Conservation (phyloP, 1,140 invertebrate genomes). For the Charaxes varanes region DNA sequence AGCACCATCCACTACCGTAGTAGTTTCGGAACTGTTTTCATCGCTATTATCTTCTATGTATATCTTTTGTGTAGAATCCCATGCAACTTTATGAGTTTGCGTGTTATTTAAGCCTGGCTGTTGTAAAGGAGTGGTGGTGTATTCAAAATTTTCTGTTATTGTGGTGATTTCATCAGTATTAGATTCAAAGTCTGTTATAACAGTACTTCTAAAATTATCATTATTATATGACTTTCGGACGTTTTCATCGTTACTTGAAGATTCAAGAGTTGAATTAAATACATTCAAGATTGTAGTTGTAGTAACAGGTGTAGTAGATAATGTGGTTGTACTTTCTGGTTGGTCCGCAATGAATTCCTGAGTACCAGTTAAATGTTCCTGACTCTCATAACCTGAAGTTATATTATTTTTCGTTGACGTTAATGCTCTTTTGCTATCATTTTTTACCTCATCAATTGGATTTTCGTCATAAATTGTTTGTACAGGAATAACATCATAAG, state of each 20-base stretch:
- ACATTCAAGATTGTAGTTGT: no score
- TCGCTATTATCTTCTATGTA: neutral
- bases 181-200: conserved; percentile 1
- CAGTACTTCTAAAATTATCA: neutral
- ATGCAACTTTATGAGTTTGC: neutral
- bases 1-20: no score
- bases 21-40: no score
- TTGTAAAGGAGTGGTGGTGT: neutral
- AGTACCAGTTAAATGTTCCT: neutral
- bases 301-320: no score
- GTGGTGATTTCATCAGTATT: conserved; percentile 3
- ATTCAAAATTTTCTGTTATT: neutral
- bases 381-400: neutral
- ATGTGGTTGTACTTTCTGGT: neutral
- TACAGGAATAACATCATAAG: conserved; percentile 21
- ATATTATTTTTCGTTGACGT: neutral
- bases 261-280: neutral
- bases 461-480: conserved; percentile 17
- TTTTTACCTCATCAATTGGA: conserved; percentile 1
- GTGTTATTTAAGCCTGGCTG: neutral
- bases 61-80: conserved; percentile 3
- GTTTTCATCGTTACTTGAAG: neutral
- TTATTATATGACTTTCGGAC: neutral
- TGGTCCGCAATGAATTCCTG: neutral
- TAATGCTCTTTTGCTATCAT: neutral